Base-by-base conservation (phyloP, 2,888 invertebrate species). In the Argyresthia albistria region DNA sequence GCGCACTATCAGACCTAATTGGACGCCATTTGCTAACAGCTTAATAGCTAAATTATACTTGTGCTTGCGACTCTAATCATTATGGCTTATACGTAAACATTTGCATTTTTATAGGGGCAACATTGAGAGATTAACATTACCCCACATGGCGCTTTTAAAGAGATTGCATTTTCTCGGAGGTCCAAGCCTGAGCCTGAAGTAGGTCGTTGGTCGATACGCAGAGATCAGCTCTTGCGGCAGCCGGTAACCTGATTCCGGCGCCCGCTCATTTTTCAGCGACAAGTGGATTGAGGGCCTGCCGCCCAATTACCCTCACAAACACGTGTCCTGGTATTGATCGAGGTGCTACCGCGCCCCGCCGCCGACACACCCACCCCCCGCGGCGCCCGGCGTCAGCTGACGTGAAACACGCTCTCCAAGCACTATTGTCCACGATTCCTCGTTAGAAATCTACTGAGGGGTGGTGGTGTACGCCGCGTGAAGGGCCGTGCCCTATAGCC, bases 251-350 rank as follows among this genome's bases (percentile, higher is more conserved):
- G 25, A 25, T 25, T 25, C 25, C 25, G 6, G 25, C 25, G 25
- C 25, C 25, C 3, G 25, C 25, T 25, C 25, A 25, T 25, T 25
- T 25, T 25, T 25, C 25, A 25, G 25, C 45, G 10, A 45, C 45
- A 45, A 45, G 16, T 45, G 14, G 45, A 10, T 55, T 56, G 56
- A 46, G 53, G 52, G 56, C 54, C 57, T 51, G 52, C 55, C 60
- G 63, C 61, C 62, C 64, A 62, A 66, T 68, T 66, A 65, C 62
- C 60, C 25, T 25, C 25, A 25, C 25, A 25, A 25, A 61, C 67
- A 67, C 65, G 65, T 62, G 66, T 57, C 63, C 55, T 25, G 15
- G 60, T 69, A 73, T 73, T 67, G 71, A 73, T 73, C 73, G 67
- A 50, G 46, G 45, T 35, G 42, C 36, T 35, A 48, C 37, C n/a